Evolutionary conservation across 2,797 vertebrate genomes (phyloP).

Genomic region (Myiothlypis chrysogaster): DNA sequence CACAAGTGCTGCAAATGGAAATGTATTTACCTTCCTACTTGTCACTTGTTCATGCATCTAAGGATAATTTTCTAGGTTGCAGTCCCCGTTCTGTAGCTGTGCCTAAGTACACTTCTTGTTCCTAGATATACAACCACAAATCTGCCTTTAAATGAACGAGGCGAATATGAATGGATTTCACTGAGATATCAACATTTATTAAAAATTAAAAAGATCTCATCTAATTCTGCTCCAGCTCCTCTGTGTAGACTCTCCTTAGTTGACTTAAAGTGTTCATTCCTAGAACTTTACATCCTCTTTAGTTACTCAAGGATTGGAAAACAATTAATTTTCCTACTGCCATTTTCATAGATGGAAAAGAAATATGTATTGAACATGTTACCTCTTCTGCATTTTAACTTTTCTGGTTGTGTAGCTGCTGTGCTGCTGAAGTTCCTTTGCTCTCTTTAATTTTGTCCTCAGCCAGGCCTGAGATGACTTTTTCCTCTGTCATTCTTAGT

Average conservation of each 20-base stretch:
- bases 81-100: background rate
- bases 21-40: background rate
- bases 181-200: background rate
- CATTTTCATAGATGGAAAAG: background rate
- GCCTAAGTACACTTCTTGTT: background rate
- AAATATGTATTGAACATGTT: background rate
- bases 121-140: background rate
- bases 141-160: background rate
- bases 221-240: background rate
- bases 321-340: background rate
- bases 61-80: background rate
- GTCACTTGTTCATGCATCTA: background rate
- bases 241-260: background rate
- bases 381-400: background rate
- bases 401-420: background rate
- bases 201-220: constrained; percentile 17
- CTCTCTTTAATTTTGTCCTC: background rate
- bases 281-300: background rate
- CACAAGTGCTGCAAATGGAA: background rate
- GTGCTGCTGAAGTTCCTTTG: background rate
- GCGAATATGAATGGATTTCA: constrained; percentile 12
- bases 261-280: constrained; percentile 13
- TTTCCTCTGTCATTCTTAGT: background rate
- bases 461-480: background rate
- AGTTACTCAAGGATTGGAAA: background rate